Percentiles rank a stretch among this genome's conserved stretches.
Conservation (phyloP, 2,888 invertebrate species). For the Girardia tigrina region DNA sequence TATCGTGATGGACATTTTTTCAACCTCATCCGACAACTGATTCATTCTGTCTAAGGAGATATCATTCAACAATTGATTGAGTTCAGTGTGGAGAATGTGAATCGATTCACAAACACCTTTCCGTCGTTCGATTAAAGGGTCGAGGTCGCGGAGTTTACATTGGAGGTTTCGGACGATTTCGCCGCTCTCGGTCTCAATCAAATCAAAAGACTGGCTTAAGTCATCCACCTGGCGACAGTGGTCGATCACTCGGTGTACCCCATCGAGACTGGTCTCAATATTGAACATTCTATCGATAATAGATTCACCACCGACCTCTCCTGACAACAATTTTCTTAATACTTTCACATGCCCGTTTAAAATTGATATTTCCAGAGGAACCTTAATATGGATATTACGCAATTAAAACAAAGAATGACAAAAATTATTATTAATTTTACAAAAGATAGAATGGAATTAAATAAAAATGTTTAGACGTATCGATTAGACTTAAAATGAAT, state of each 20-base stretch:
- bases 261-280: not conserved
- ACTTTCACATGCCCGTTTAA: not conserved
- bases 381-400: too few relatives aligned
- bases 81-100: not conserved
- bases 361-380: not conserved
- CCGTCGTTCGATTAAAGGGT: not conserved
- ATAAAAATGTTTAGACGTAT: too few relatives aligned
- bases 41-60: not conserved
- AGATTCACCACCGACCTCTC: not conserved
- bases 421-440: too few relatives aligned
- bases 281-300: not conserved
- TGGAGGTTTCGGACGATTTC: not conserved
- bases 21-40: not conserved
- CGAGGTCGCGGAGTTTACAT: not conserved
- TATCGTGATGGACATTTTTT: not conserved
- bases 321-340: not conserved
- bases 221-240: not conserved
- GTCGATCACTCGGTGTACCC: not conserved
- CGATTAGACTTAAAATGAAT: too few relatives aligned
- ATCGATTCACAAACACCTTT: not conserved
- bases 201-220: not conserved
- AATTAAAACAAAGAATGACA: too few relatives aligned
- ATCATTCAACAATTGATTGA: not conserved
- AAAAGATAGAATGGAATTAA: too few relatives aligned
- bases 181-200: not conserved